A percentile compares a stretch with the other conserved stretches of the same genome.
phyloP scores from a whole-genome alignment of 1,140 invertebrate genomes.

The Pteromalus puparum region DNA sequence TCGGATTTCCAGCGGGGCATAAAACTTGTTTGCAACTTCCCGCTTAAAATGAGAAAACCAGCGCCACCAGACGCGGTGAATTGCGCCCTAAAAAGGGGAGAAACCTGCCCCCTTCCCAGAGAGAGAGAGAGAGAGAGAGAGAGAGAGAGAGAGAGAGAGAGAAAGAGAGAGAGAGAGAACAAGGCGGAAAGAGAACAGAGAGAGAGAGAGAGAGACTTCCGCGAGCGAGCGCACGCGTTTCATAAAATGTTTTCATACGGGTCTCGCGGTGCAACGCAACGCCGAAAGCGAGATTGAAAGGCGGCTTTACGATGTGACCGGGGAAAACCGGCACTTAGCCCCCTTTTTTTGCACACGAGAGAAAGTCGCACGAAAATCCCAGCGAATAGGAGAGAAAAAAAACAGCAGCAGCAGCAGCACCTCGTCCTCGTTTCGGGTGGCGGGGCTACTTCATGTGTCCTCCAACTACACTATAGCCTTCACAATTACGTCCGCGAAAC shows the following conservation, averaged over 20 bases:
- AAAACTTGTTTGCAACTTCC: slow-evolving; percentile 25
- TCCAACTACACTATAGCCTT: background rate
- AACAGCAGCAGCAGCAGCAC: background rate
- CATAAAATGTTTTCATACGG: slow-evolving; percentile 30
- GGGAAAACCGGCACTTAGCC: slow-evolving; percentile 14
- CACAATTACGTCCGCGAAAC: background rate
- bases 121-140: background rate
- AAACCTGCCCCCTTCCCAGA: background rate
- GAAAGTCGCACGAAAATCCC: background rate
- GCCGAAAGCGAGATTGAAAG: slow-evolving; percentile 17
- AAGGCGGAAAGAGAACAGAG: background rate
- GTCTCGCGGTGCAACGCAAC: background rate
- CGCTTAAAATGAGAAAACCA: slow-evolving; percentile 7
- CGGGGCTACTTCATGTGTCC: background rate
- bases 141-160: background rate
- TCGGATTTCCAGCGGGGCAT: slow-evolving; percentile 22
- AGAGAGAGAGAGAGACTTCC: background rate
- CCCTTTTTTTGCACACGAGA: background rate
- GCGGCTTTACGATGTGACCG: slow-evolving; percentile 4
- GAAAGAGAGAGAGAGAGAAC: background rate
- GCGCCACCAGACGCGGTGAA: background rate
- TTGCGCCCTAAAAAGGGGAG: background rate
- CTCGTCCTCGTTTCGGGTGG: background rate
- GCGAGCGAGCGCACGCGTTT: slow-evolving; percentile 7
- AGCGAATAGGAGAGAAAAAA: background rate